phyloP scores from a whole-genome alignment of 1,140 invertebrate genomes.

The Zaprionus capensis region DNA sequence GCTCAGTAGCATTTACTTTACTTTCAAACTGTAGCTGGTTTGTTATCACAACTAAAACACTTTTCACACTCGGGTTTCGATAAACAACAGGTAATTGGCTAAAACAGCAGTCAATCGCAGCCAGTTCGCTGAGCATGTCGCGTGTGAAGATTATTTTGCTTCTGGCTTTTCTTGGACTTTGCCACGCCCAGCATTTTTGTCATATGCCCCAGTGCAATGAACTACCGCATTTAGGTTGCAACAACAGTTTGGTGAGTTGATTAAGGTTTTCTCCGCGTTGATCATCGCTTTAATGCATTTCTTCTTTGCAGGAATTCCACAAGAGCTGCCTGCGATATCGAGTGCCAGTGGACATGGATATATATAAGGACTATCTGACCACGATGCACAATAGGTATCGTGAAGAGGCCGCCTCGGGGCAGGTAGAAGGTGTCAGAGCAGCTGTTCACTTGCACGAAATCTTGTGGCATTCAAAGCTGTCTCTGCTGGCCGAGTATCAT shows the following conservation, averaged over 20 bases:
- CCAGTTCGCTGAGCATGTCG: constrained; percentile 32
- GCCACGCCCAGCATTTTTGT: constrained; percentile 43
- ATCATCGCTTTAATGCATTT: not conserved
- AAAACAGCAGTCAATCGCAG: constrained; percentile 2
- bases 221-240: constrained; percentile 52
- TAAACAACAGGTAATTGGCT: not conserved
- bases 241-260: constrained; percentile 57
- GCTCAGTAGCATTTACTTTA: not conserved
- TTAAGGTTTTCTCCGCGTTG: not conserved
- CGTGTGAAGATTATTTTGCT: constrained; percentile 8
- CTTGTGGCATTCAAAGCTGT: constrained; percentile 52
- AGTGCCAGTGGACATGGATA: constrained; percentile 48
- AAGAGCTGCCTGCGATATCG: constrained; percentile 37
- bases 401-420: constrained; percentile 43
- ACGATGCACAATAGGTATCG: constrained; percentile 58
- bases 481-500: constrained; percentile 64
- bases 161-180: not conserved
- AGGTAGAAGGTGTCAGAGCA: not conserved
- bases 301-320: constrained; percentile 46
- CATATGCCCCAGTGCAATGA: constrained; percentile 39
- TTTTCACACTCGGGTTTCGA: constrained; percentile 1
- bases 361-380: constrained; percentile 45
- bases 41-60: constrained; percentile 14
- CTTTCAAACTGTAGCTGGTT: not conserved
- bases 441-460: constrained; percentile 62